Base-by-base conservation (phyloP, 2,888 invertebrate genomes). In the Bombyx huttoni region DNA sequence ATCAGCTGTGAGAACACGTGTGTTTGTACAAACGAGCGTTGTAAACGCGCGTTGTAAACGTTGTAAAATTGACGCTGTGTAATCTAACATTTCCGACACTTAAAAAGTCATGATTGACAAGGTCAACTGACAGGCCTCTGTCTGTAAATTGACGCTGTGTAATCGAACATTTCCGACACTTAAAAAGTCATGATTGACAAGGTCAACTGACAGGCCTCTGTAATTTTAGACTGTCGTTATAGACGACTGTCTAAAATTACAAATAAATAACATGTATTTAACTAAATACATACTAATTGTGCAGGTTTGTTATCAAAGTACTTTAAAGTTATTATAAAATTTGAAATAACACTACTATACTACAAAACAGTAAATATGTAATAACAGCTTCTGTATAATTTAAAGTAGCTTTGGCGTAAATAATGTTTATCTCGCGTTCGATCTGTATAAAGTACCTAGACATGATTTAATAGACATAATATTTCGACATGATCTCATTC, bases 1-100 rank as follows among this genome's bases (percentile, higher is more conserved):
- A 57, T 53, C 64, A 61, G 65, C 65, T 68, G 53, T 51, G 63
- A 67, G 68, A 68, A 63, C 78, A 73, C 73, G 71, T 75, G 72
- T 58, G 61, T 53, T 49, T 58, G 55, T 53, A 54, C 58, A 73
- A 60, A 70, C 73, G 62, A 52, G 65, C 73, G 59, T 54, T 49
- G 52, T 40, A 51, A 53, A 40, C 40, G 40, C 24, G 24, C 24
- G 24, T n/a, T n/a, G n/a, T n/a, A n/a, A n/a, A n/a, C n/a, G n/a
- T n/a, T n/a, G n/a, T n/a, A n/a, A 24, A 24, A 24, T 24, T 24
- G 3, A 24, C 24, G 24, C 24, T 3, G 5, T 24, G 5, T 10
- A 40, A 40, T 40, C 40, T 1, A 12, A 40, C 40, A 12, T 40
- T 40, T 40, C 40, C 40, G 40, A 10, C 40, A 40, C 9, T 40